phyloP scores from a whole-genome alignment of 2,888 invertebrate species.

The Ariolimax columbianus region DNA sequence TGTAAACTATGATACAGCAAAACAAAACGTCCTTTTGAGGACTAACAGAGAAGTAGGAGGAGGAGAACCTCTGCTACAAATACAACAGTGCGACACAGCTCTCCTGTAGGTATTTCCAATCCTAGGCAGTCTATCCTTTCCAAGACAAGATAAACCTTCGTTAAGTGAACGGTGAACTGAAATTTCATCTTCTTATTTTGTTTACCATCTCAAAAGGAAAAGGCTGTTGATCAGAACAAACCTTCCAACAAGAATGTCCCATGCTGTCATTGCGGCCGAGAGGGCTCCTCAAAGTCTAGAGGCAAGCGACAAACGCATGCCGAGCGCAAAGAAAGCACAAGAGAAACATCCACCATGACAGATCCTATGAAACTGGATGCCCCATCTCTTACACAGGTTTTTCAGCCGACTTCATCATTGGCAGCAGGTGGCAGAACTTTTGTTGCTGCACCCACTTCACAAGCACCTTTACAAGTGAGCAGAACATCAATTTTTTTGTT shows the following conservation, averaged over 20 bases:
- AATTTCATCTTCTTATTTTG: neutral
- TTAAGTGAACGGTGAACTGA: no score
- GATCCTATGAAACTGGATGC: slow-evolving; percentile 9
- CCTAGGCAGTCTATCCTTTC: no score
- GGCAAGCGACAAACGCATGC: neutral
- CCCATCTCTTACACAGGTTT: neutral
- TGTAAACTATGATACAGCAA: no score
- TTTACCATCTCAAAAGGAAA: neutral
- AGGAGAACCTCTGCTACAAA: no score
- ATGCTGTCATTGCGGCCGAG: slow-evolving; percentile 36
- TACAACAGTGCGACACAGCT: no score
- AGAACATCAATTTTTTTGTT: neutral
- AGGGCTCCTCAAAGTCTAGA: slow-evolving; percentile 18
- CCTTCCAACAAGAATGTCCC: slow-evolving; percentile 20
- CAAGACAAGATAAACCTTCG: no score
- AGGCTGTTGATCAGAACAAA: slow-evolving; percentile 30
- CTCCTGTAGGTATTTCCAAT: no score
- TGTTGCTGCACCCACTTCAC: slow-evolving; percentile 32
- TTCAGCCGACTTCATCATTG: slow-evolving; percentile 2
- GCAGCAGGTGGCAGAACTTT: slow-evolving; percentile 34
- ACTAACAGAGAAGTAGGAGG: no score
- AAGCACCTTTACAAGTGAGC: slow-evolving; percentile 22
- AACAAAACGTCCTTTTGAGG: no score
- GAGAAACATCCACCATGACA: slow-evolving; percentile 38
- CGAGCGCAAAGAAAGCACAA: slow-evolving; percentile 26